A percentile compares a stretch with the other conserved stretches of the same genome.
phyloP scores from a whole-genome alignment of 2,888 invertebrate species.

The Drosophila leonis region DNA sequence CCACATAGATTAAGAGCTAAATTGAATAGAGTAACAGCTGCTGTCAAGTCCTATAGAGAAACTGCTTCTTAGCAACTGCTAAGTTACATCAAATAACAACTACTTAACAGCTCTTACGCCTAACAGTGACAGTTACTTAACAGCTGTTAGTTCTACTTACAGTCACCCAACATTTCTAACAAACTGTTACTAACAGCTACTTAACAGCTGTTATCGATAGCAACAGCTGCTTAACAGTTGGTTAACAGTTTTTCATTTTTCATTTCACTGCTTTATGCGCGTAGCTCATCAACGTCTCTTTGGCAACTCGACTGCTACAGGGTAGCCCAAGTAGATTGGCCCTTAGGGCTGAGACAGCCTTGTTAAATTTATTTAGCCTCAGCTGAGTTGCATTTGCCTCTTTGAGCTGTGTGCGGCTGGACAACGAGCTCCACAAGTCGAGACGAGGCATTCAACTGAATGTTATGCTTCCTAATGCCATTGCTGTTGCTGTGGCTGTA shows the following conservation, averaged over 20 bases:
- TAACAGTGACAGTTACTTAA: too few relatives aligned
- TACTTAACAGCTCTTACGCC: neutral
- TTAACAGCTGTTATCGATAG: neutral
- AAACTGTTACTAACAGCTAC: too few relatives aligned
- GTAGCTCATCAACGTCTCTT: neutral
- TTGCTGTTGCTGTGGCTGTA: slow-evolving; percentile 5
- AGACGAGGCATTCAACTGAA: slow-evolving; percentile 11
- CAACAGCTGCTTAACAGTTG: neutral
- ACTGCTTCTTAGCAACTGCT: too few relatives aligned
- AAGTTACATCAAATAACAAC: too few relatives aligned
- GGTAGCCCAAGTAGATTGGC: slow-evolving; percentile 33
- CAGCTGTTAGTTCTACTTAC: too few relatives aligned
- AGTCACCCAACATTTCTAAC: too few relatives aligned
- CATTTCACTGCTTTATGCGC: neutral
- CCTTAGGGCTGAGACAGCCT: slow-evolving; percentile 21
- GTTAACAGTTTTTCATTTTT: neutral
- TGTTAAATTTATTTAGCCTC: slow-evolving; percentile 35
- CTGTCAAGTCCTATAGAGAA: neutral
- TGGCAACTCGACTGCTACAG: slow-evolving; percentile 5
- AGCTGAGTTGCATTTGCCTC: slow-evolving; percentile 21
- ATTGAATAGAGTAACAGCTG: neutral
- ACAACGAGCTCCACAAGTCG: neutral
- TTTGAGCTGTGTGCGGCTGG: slow-evolving; percentile 16
- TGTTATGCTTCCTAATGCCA: slow-evolving; percentile 7
- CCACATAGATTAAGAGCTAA: too few relatives aligned